A percentile compares a stretch with the other conserved stretches of the same genome.
Conservation (phyloP, 2,113 vertebrate genomes). For the Odocoileus hemionus region DNA sequence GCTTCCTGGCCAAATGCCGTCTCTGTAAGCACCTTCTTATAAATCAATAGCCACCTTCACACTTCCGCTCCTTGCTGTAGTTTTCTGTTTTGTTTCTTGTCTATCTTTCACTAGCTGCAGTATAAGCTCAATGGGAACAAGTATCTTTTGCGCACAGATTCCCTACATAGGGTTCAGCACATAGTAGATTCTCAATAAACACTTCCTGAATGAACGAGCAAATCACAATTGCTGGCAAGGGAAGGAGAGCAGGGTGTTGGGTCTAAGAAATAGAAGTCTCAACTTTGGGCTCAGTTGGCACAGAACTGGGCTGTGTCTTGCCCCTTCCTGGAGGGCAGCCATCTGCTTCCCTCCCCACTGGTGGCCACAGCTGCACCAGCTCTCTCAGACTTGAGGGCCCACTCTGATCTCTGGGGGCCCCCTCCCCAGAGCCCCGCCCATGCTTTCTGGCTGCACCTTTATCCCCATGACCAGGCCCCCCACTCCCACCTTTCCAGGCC, state of each 20-base stretch:
- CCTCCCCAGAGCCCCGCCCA: too few species aligned
- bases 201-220: not conserved
- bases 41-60: not conserved
- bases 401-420: not conserved
- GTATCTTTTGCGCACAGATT: not conserved
- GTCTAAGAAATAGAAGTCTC: not conserved
- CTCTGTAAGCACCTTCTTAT: not conserved
- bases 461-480: not conserved
- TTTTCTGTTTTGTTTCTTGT: not conserved
- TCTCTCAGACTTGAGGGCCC: not conserved
- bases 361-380: not conserved
- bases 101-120: not conserved
- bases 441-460: not conserved
- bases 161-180: not conserved
- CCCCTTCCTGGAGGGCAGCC: not conserved
- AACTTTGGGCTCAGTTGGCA: not conserved
- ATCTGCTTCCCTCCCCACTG: not conserved
- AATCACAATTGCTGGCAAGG: not conserved
- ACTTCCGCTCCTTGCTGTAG: not conserved
- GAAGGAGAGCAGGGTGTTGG: not conserved
- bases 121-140: not conserved
- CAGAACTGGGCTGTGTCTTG: not conserved
- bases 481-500: fast-evolving
- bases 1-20: not conserved
- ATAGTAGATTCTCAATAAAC: not conserved